Conservation (phyloP, 2,113 vertebrate species). For the Danionella cerebrum region DNA sequence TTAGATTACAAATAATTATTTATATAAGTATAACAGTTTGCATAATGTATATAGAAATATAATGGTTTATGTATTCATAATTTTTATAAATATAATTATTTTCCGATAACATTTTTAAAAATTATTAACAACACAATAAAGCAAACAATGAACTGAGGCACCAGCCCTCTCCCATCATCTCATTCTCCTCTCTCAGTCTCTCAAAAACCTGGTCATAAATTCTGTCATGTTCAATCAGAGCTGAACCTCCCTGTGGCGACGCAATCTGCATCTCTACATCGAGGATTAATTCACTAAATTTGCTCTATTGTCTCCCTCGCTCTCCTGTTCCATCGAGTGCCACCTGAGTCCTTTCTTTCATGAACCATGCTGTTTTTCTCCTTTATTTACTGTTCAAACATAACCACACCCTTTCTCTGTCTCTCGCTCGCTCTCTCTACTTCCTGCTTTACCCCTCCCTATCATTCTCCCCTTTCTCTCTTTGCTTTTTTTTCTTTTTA, state of each 20-base stretch:
- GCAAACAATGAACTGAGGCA: too few species aligned
- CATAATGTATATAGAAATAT: too few species aligned
- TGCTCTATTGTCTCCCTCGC: constrained; percentile 34
- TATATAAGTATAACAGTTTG: too few species aligned
- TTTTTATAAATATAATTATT: too few species aligned
- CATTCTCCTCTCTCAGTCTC: not conserved
- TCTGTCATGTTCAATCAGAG: constrained; percentile 52
- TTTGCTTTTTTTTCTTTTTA: too few species aligned
- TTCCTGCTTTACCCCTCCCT: not conserved
- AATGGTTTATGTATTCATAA: too few species aligned
- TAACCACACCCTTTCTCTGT: not conserved
- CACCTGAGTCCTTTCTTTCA: not conserved
- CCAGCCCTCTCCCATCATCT: not conserved
- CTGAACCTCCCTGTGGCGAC: constrained; percentile 48
- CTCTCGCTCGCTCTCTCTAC: not conserved
- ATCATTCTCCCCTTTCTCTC: constrained; percentile 13
- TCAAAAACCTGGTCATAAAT: constrained; percentile 35
- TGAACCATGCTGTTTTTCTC: not conserved
- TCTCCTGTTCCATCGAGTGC: not conserved
- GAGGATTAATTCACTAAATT: constrained; percentile 43
- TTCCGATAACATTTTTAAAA: too few species aligned
- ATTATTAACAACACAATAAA: too few species aligned
- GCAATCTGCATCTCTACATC: constrained; percentile 39
- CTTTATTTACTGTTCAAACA: not conserved
- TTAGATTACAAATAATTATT: too few species aligned